Conservation (phyloP, 2,888 invertebrate species). For the Eupithecia tripunctaria region DNA sequence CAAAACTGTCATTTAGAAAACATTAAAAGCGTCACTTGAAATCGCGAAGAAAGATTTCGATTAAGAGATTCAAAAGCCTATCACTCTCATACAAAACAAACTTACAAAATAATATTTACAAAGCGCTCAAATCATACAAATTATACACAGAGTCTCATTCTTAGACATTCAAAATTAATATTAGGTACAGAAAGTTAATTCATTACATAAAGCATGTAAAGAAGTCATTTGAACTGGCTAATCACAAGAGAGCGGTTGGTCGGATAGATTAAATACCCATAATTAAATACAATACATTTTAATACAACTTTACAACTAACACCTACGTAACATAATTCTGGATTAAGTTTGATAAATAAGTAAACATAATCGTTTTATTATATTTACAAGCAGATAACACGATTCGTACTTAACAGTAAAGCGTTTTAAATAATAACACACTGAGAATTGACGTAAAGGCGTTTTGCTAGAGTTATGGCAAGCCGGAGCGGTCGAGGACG, state of each 20-base stretch:
- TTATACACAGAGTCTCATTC: conserved; percentile 60
- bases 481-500: conserved; percentile 67
- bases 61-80: conserved; percentile 81
- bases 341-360: conserved; percentile 82
- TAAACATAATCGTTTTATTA: conserved; percentile 79
- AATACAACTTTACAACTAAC: conserved; percentile 84
- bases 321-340: conserved; percentile 79
- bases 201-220: conserved; percentile 66
- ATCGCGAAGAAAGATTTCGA: conserved; percentile 61
- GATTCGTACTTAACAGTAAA: conserved; percentile 80
- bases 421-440: conserved; percentile 84
- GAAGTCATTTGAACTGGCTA: conserved; percentile 72
- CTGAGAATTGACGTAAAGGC: conserved; percentile 84
- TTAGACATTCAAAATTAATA: conserved; percentile 62
- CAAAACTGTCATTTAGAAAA: conserved; percentile 31
- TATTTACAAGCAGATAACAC: conserved; percentile 84
- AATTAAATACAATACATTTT: conserved; percentile 82
- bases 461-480: conserved; percentile 78
- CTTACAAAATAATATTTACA: conserved; percentile 83
- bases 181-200: conserved; percentile 59
- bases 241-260: conserved; percentile 82
- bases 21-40: conserved; percentile 55
- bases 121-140: conserved; percentile 79
- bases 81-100: conserved; percentile 76
- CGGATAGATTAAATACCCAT: conserved; percentile 80